Percentiles rank a stretch among this genome's conserved stretches.
Evolutionary conservation across 2,797 vertebrate genomes (phyloP).

Genomic region (Cynopterus sphinx): DNA sequence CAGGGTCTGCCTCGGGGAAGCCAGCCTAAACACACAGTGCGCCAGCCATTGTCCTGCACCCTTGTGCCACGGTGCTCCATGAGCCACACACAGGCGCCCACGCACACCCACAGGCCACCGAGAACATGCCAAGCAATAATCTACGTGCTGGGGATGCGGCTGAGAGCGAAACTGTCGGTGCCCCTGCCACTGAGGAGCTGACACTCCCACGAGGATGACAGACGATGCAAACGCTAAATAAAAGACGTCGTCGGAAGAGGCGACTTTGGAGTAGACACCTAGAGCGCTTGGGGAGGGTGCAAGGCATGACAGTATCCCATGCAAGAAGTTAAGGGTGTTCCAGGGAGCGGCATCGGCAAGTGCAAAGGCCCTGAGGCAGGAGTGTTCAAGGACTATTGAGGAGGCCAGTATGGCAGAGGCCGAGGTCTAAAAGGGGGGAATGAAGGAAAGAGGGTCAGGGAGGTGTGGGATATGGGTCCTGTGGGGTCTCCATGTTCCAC

Average conservation of each 20-base stretch:
- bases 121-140: neutral
- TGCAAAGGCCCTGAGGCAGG: conserved; percentile 38
- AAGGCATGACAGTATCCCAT: neutral
- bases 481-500: fast-evolving
- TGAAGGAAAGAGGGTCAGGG: neutral
- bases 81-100: neutral
- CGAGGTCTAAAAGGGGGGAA: neutral
- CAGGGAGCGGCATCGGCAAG: neutral
- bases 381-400: neutral
- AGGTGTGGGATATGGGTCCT: fast-evolving
- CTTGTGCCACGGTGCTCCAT: neutral
- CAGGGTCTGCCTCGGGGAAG: neutral
- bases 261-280: neutral
- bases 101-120: neutral
- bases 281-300: neutral
- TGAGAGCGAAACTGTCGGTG: neutral
- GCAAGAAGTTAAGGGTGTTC: neutral
- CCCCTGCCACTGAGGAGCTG: neutral
- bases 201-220: neutral
- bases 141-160: neutral
- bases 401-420: neutral
- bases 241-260: neutral
- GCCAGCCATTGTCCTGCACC: neutral
- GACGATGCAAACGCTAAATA: neutral
- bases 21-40: neutral